Conservation (phyloP, 2,113 vertebrate genomes). For the Callopanchax toddi region DNA sequence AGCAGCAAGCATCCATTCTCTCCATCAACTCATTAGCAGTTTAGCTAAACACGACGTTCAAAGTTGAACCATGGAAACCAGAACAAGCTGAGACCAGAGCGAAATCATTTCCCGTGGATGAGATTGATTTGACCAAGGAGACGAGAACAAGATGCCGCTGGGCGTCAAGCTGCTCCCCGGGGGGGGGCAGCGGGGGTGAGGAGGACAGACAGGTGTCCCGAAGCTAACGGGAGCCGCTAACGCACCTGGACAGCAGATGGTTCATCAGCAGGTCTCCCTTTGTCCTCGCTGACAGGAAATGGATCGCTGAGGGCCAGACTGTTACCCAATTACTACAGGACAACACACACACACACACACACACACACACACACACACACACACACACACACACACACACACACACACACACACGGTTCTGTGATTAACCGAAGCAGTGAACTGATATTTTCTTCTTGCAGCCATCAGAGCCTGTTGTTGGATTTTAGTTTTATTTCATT, state of each 20-base stretch:
- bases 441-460: too few relatives aligned
- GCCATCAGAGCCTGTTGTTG: too few relatives aligned
- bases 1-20: background rate
- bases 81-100: background rate
- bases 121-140: constrained; percentile 18
- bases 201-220: constrained; percentile 26
- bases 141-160: constrained; percentile 3
- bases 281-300: constrained; percentile 71
- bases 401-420: background rate
- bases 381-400: background rate
- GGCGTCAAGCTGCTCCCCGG: constrained; percentile 32
- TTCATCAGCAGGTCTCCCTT: constrained; percentile 69
- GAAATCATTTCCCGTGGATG: constrained; percentile 27
- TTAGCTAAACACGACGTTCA: background rate
- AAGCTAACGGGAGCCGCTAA: constrained; percentile 24
- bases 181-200: constrained; percentile 17
- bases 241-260: constrained; percentile 73
- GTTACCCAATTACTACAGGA: constrained; percentile 61
- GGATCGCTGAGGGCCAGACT: constrained; percentile 64
- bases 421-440: too few relatives aligned
- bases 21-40: background rate
- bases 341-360: constrained; percentile 40
- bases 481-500: too few relatives aligned
- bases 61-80: too few relatives aligned
- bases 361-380: constrained; percentile 3